These are phyloP conservation scores for Pipistrellus kuhlii DNA, from an alignment of 2,797 vertebrate species.

Conservation along the genomic window DNA sequence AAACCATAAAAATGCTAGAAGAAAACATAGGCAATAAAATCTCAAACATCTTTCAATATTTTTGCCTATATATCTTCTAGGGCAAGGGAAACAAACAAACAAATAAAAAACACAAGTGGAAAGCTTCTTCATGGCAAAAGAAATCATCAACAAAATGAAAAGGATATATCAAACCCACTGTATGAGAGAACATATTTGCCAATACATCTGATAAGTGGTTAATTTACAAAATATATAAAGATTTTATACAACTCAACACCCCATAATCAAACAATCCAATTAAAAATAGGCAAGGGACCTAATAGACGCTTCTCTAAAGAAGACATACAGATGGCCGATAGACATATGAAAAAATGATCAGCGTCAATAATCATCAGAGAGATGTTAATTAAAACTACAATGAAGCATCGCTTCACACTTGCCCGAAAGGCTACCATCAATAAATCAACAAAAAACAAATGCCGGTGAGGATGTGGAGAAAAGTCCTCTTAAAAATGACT, in stretches of 20 bases:
- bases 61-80: neutral
- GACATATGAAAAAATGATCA: neutral
- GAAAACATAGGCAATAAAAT: neutral
- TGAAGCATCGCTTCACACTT: neutral
- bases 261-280: neutral
- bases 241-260: neutral
- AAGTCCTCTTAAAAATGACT: neutral
- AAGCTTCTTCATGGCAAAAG: neutral
- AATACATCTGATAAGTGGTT: neutral
- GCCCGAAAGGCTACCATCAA: neutral
- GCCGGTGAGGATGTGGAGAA: neutral
- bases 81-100: neutral
- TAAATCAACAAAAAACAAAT: neutral
- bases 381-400: neutral
- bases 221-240: neutral
- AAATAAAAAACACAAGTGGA: neutral
- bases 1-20: neutral
- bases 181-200: neutral
- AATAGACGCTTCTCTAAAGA: neutral
- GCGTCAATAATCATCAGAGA: neutral
- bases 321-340: neutral
- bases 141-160: neutral
- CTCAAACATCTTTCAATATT: neutral
- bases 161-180: neutral
- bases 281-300: neutral